Base-by-base conservation (phyloP, 2,113 vertebrate species). In the Paralichthys olivaceus region DNA sequence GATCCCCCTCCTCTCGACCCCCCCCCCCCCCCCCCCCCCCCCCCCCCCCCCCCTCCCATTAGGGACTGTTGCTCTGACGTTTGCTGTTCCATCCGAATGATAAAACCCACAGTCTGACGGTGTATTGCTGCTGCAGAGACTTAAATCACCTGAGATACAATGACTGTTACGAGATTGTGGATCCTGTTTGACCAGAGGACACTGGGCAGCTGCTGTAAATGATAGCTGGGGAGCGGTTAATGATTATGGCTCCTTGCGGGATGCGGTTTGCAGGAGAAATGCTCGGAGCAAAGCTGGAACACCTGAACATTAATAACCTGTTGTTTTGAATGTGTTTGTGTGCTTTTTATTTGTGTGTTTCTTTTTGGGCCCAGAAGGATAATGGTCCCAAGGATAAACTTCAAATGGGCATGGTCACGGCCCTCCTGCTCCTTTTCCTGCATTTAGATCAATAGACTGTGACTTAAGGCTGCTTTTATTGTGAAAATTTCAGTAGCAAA, bases 291-390 rank as follows among this genome's bases (percentile, higher is more conserved):
- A 74, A 74, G 83, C 57, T 43, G 67, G 59, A 85, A 22, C 76
- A 83, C 81, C 81, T 86, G 72, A 62, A 57, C 83, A 84, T 90
- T 91, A 89, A 91, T 90, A 90, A 87, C 75, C 84, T 77, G 80
- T 86, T 88, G 85, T 89, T 89, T 72, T 84, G 77, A 73, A 63
- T 40, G 20, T 28, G 60, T 80, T 69, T 81, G 65, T 58, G 57
- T 29, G 37, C 51, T 80, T 43, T 80, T 67, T 81, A 29, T 87
- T 25, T 74, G 67, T 66, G 63, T 75, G 77, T 83, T 84, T 88
- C 7, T 80, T 66, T 81, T 64, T 13, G 11, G 29, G 32, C 74
- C 67, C 83, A 72, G 77, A 79, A 83, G 85, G 57, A 72, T 80
- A 60, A 26, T 69, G 70, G 72, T 78, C 57, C 58, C 55, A 23